Conservation (phyloP, 2,888 invertebrate genomes). For the Agrochola lychnidis region DNA sequence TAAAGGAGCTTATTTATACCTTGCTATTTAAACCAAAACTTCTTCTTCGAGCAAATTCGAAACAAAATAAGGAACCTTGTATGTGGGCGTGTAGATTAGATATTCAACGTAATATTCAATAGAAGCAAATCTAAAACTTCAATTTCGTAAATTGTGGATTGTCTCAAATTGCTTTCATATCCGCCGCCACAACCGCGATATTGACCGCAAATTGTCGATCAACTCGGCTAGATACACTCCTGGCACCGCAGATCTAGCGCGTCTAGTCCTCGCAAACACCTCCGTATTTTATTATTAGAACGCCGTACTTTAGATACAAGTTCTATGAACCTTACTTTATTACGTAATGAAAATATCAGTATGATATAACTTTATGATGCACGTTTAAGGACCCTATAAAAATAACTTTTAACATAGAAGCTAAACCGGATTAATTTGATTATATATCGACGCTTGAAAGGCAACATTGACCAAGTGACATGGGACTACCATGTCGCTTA, state of each 20-base stretch:
- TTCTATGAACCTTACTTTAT: constrained; percentile 65
- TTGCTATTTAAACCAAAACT: not conserved
- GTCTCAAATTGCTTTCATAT: constrained; percentile 78
- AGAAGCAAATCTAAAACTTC: constrained; percentile 35
- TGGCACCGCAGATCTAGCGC: constrained; percentile 40
- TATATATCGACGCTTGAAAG: too few relatives aligned
- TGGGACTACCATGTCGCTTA: too few relatives aligned
- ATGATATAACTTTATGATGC: constrained; percentile 52
- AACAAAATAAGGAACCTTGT: not conserved
- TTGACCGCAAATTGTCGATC: constrained; percentile 74
- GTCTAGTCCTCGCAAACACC: constrained; percentile 59
- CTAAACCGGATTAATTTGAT: constrained; percentile 25
- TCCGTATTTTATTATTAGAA: constrained; percentile 65
- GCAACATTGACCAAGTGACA: too few relatives aligned
- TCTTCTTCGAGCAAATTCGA: not conserved
- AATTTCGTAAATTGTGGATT: constrained; percentile 62
- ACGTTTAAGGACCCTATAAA: constrained; percentile 40
- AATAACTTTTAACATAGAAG: constrained; percentile 25
- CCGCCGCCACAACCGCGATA: constrained; percentile 73
- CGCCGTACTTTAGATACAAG: constrained; percentile 57
- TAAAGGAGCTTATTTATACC: not conserved
- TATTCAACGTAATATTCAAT: constrained; percentile 10
- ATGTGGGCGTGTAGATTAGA: not conserved
- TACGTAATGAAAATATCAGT: constrained; percentile 59
- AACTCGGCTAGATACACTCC: constrained; percentile 64